These are phyloP conservation scores for Schlechtendalia chinensis DNA, from an alignment of 1,140 invertebrate genomes.

Conservation along the genomic window DNA sequence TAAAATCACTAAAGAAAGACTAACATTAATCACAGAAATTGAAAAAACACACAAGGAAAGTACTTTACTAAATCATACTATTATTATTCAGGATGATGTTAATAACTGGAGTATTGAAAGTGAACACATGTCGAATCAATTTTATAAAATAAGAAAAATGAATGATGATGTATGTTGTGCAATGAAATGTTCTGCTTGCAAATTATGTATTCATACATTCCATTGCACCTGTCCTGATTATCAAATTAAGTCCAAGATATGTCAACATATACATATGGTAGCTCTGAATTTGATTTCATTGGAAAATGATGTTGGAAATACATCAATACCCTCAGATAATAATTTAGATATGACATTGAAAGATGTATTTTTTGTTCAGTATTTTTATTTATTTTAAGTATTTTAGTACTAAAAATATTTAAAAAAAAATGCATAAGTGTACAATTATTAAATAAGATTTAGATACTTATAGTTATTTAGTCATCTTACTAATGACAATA, in stretches of 20 bases:
- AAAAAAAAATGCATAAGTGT: too few relatives aligned
- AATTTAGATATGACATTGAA: too few relatives aligned
- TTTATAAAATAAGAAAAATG: constrained; percentile 4
- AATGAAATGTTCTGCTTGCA: neutral
- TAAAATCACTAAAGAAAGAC: neutral
- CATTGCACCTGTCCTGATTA: neutral
- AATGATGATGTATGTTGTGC: neutral
- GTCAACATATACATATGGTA: neutral
- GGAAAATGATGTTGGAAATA: neutral
- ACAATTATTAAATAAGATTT: too few relatives aligned
- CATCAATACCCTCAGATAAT: too few relatives aligned
- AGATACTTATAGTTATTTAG: too few relatives aligned
- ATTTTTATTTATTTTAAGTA: too few relatives aligned
- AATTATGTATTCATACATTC: neutral
- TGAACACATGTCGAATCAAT: neutral
- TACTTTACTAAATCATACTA: neutral
- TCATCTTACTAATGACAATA: too few relatives aligned
- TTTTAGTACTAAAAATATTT: too few relatives aligned
- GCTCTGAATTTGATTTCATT: neutral
- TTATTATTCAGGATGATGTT: neutral
- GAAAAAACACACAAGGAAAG: too few relatives aligned
- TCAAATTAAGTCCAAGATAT: neutral
- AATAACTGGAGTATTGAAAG: constrained; percentile 14
- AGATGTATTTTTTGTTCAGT: too few relatives aligned
- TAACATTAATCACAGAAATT: neutral